Base-by-base conservation (phyloP, 2,888 invertebrate species). In the Rugalucina vietnamica region DNA sequence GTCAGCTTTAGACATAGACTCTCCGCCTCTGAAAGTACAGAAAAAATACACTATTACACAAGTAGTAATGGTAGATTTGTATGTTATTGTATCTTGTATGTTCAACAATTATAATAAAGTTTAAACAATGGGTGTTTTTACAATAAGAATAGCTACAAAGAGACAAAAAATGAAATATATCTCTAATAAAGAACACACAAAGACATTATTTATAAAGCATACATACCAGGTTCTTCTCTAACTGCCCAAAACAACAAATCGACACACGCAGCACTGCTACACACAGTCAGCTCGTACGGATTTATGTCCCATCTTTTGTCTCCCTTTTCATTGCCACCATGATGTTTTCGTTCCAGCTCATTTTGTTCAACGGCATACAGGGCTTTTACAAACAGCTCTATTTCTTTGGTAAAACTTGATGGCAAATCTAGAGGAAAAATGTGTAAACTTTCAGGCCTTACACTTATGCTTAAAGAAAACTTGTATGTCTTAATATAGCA, bases 221-320 rank as follows among this genome's bases (percentile, higher is more conserved):
- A 57, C 27, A 21, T 95, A 98, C 98, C 98, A 93, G 98, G 97
- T 96, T 99, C 99, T 95, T 99, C 99, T 0, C 97, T 97, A 89
- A 99, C 98, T 0, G 99, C 98, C 99, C 99, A 99, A 39, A 99
- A 99, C 0, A 99, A 96, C 10, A 99, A 96, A 95, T 99, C 99
- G 0, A 99, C 98, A 93, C 99, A 99, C 0, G 98, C 98, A 0
- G 99, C 98, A 95, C 99, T 99, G 0, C 98, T 98, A 97, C 98
- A 98, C 0, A 99, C 98, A 93, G 98, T 98, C 50, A 98, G 97
- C 65, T 92, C 90, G 77, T 94, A 92, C 5, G 93, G 92, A 80
- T 92, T 92, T 57, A 93, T 90, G 12, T 90, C 89, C 34, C 84
- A 84, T 18, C 87, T 79, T 50, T 85, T 89, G 43, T 90, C 90